These are phyloP conservation scores for Procambarus clarkii DNA, from an alignment of 1,140 invertebrate species.

Conservation along the genomic window DNA sequence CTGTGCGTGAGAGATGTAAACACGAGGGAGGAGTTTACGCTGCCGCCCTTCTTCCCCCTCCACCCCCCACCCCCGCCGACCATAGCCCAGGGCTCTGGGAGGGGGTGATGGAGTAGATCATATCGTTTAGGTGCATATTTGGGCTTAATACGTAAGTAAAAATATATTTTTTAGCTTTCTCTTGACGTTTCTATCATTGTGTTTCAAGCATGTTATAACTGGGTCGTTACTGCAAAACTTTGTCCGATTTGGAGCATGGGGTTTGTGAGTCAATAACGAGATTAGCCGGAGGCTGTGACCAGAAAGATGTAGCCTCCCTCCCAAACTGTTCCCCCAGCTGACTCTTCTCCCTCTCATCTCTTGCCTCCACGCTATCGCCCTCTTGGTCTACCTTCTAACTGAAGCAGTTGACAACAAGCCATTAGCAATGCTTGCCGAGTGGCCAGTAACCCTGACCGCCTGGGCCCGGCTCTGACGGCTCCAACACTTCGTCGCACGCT, in stretches of 20 bases:
- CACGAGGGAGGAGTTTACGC: neutral
- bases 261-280: neutral
- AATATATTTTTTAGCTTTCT: neutral
- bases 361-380: neutral
- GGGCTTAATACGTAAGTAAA: neutral
- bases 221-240: too few species aligned
- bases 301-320: neutral
- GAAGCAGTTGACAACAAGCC: conserved; percentile 9
- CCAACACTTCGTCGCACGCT: too few species aligned
- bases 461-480: neutral
- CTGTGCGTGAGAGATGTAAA: too few species aligned
- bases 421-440: neutral
- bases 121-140: neutral
- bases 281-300: neutral
- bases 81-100: neutral
- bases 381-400: neutral
- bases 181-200: neutral
- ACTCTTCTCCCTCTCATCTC: neutral
- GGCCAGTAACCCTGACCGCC: neutral
- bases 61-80: neutral
- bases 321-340: neutral
- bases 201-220: too few species aligned
- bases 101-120: neutral
- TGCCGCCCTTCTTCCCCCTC: neutral
- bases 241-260: too few species aligned